Conservation (phyloP, 2,113 vertebrate species). For the Anarhynchus alexandrinus region DNA sequence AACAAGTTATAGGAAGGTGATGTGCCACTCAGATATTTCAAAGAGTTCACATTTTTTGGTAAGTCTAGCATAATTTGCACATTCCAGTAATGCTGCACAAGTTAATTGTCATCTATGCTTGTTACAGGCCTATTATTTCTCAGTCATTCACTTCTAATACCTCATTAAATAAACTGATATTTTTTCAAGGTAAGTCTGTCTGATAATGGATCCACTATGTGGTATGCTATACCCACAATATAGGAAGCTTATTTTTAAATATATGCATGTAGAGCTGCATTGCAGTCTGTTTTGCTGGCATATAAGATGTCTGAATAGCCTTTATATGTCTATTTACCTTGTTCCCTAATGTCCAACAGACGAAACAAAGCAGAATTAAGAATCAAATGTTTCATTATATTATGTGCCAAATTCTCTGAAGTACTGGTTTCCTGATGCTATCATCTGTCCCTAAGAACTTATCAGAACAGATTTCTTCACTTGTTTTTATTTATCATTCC, state of each 20-base stretch:
- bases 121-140: neutral
- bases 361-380: neutral
- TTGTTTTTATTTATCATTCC: neutral
- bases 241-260: neutral
- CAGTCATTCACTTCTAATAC: neutral
- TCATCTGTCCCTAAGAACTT: neutral
- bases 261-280: neutral
- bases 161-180: neutral
- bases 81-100: neutral
- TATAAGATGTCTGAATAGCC: neutral
- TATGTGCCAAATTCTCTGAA: neutral
- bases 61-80: neutral
- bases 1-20: neutral
- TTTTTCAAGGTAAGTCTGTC: neutral
- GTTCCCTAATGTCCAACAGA: neutral
- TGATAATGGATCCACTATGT: neutral
- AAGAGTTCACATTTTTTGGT: neutral
- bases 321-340: neutral
- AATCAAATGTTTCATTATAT: neutral
- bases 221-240: neutral
- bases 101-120: neutral
- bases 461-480: neutral
- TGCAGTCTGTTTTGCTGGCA: neutral
- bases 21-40: neutral
- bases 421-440: neutral